phyloP scores from a whole-genome alignment of 2,797 vertebrate species.

The Catamblyrhynchus diadema region DNA sequence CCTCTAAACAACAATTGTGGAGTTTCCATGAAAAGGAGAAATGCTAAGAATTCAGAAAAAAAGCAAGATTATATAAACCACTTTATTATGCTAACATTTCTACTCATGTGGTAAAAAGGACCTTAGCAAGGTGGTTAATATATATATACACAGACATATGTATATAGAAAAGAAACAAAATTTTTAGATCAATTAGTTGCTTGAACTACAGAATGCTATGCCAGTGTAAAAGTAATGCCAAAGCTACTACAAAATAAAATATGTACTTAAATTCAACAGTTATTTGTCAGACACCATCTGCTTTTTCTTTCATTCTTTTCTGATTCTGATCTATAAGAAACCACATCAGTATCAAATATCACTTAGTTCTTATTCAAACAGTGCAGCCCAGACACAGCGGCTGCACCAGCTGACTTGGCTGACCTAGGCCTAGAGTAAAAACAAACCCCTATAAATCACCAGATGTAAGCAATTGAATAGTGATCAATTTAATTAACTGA shows the following conservation, averaged over 20 bases:
- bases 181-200: not conserved
- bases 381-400: constrained; percentile 88
- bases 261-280: constrained; percentile 32
- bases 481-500: constrained; percentile 94
- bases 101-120: not conserved
- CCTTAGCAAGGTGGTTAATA: not conserved
- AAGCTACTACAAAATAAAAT: not conserved
- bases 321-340: constrained; percentile 73
- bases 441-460: constrained; percentile 87
- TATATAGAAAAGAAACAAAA: not conserved
- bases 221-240: not conserved
- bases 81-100: not conserved
- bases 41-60: not conserved
- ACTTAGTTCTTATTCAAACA: constrained; percentile 90
- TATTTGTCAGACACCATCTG: constrained; percentile 61
- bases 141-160: not conserved
- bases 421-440: constrained; percentile 87
- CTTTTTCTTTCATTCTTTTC: constrained; percentile 69
- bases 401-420: constrained; percentile 85
- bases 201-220: not conserved
- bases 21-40: not conserved
- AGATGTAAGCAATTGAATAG: constrained; percentile 90
- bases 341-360: constrained; percentile 86
- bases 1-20: not conserved
- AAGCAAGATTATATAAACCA: not conserved